Evolutionary conservation across 2,888 invertebrate genomes (phyloP), one percentile per base, ranked within the genome.

Genomic region (Diachrysia chrysitis): DNA sequence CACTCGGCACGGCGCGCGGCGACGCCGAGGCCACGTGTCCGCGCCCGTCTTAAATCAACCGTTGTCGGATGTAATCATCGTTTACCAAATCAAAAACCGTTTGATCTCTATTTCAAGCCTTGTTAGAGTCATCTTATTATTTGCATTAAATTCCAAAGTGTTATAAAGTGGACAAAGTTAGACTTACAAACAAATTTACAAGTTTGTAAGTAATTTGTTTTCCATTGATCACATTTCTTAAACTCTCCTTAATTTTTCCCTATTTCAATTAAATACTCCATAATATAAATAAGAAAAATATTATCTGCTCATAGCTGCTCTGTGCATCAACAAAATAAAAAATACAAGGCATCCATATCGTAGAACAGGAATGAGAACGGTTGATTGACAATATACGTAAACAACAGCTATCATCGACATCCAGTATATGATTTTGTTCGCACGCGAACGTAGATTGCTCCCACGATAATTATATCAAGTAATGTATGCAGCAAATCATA

Each of bases 401-500:
- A 88, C 83, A 87, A 86, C 81, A 82, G 81, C 78, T 85, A 85
- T 84, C 85, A 83, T 87, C 81, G 81, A 83, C 73, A 83, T 79
- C 84, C 79, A 83, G 82, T 85, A 86, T 86, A 84, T 84, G 84
- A 87, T 85, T 83, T 79, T 85, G 86, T 89, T 89, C 87, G 91
- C 90, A 90, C 88, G 88, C 87, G 84, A 90, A 83, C 81, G 67
- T 71, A 71, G 78, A 83, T 87, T 84, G 85, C 89, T 94, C 94
- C 89, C 94, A 93, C 93, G 92, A 92, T 91, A 93, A 93, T 93
- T 92, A 93, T 85, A 87, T 85, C 87, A 91, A 92, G 90, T 92
- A 90, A 90, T 87, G 87, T 90, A 89, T 91, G 89, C 91, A 89
- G 90, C 92, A 94, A 93, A 94, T 94, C 92, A 93, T 93, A 93